A percentile compares a stretch with the other conserved stretches of the same genome.
phyloP scores from a whole-genome alignment of 2,113 vertebrate species.

The Redunca redunca region DNA sequence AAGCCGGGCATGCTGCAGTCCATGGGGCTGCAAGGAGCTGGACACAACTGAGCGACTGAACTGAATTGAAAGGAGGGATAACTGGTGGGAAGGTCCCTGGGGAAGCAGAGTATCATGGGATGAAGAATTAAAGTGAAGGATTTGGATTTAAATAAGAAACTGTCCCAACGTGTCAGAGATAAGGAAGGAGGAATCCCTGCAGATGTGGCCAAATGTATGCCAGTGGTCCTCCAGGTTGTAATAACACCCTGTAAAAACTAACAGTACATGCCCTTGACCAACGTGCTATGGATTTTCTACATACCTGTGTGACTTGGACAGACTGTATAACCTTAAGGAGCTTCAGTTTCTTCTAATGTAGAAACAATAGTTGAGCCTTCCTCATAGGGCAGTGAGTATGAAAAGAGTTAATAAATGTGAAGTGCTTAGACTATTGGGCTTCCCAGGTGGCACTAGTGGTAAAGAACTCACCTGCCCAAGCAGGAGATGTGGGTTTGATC shows the following conservation, averaged over 20 bases:
- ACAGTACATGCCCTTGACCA: background rate
- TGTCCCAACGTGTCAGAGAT: background rate
- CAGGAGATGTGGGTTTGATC: background rate
- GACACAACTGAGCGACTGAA: background rate
- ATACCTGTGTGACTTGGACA: background rate
- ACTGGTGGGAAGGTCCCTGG: no score
- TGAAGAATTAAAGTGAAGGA: background rate
- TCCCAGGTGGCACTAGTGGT: background rate
- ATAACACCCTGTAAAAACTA: background rate
- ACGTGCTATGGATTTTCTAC: background rate
- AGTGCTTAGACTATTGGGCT: background rate
- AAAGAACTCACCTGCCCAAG: background rate
- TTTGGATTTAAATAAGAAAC: background rate
- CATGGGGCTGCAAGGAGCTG: background rate
- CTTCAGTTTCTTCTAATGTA: background rate
- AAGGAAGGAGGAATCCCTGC: background rate
- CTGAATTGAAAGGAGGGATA: background rate
- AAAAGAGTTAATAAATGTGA: background rate
- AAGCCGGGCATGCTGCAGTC: background rate
- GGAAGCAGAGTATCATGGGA: background rate
- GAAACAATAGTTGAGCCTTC: background rate
- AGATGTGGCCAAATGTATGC: background rate
- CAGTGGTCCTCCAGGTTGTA: background rate
- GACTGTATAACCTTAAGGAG: background rate
- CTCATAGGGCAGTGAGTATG: background rate